A percentile compares a stretch with the other conserved stretches of the same genome.
These are phyloP conservation scores for Phyto melanocephala DNA, from an alignment of 2,888 invertebrate species.

Conservation along the genomic window DNA sequence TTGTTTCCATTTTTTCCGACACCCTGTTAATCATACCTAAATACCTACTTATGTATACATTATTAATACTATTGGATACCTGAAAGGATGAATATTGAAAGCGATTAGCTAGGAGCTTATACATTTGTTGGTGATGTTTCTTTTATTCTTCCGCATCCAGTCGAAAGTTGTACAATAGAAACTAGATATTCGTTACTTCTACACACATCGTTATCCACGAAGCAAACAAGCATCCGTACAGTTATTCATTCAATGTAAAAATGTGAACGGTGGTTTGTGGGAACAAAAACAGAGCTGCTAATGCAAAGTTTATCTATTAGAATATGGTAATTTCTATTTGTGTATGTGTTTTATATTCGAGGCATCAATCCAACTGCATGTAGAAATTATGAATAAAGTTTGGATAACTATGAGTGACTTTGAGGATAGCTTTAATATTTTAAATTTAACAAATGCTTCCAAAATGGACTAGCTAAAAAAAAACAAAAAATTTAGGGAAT, in stretches of 20 bases:
- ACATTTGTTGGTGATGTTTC: neutral
- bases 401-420: neutral
- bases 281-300: neutral
- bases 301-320: neutral
- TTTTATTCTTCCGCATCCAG: neutral
- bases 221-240: neutral
- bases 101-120: conserved; percentile 4
- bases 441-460: no score
- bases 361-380: neutral
- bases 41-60: neutral
- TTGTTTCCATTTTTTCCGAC: no score
- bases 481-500: no score
- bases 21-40: neutral
- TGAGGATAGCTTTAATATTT: neutral
- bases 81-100: neutral
- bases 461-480: no score
- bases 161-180: neutral
- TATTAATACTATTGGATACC: neutral
- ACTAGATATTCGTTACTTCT: neutral
- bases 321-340: neutral
- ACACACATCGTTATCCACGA: neutral
- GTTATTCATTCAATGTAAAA: neutral
- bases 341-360: neutral
- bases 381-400: neutral
- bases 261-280: neutral